phyloP scores from a whole-genome alignment of 2,888 invertebrate species.

The Hypsopygia costalis region DNA sequence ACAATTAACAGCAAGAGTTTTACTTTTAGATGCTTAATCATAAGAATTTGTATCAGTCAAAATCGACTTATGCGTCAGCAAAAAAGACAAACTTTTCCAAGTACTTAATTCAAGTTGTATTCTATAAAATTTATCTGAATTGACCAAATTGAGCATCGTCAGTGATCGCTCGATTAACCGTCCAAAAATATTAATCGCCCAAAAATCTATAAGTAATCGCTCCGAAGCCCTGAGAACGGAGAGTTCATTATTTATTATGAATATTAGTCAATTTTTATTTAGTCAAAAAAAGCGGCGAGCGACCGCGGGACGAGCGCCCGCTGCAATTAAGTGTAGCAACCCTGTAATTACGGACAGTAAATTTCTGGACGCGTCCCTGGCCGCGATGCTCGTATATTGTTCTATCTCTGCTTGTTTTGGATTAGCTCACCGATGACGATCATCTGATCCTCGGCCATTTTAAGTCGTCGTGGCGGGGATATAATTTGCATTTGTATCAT shows the following conservation, averaged over 20 bases:
- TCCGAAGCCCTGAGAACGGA: constrained; percentile 57
- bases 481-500: too few species aligned
- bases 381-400: constrained; percentile 61
- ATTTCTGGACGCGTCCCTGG: constrained; percentile 85
- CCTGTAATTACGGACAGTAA: constrained; percentile 93
- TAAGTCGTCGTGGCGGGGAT: constrained; percentile 6
- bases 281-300: constrained; percentile 72
- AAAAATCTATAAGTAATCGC: constrained; percentile 66
- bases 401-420: constrained; percentile 65
- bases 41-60: too few species aligned
- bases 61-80: too few species aligned
- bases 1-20: too few species aligned
- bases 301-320: constrained; percentile 63
- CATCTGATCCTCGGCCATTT: constrained; percentile 9
- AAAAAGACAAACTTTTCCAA: too few species aligned
- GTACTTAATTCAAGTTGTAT: too few species aligned
- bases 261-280: constrained; percentile 81
- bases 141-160: constrained; percentile 11
- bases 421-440: constrained; percentile 46
- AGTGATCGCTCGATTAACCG: constrained; percentile 45
- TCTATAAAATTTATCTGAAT: background rate
- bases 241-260: constrained; percentile 80
- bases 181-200: constrained; percentile 57
- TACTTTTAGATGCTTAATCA: too few species aligned
- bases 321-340: constrained; percentile 91